phyloP scores from a whole-genome alignment of 1,140 invertebrate genomes.

The Bombus cullumanus region DNA sequence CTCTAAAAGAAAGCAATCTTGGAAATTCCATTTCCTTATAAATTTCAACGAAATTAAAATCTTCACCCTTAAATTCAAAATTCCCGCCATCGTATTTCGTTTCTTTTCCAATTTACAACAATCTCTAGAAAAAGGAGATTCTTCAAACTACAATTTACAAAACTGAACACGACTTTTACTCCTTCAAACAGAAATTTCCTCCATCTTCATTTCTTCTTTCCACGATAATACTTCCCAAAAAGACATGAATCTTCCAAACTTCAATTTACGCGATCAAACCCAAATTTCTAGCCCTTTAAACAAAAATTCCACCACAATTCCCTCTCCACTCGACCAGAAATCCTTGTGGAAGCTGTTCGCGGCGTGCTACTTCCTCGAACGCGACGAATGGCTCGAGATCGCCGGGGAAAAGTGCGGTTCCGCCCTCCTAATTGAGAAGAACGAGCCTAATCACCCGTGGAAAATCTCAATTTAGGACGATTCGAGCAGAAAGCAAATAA shows the following conservation, averaged over 20 bases:
- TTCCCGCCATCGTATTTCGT: no score
- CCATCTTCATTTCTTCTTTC: background rate
- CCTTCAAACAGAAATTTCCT: background rate
- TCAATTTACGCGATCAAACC: background rate
- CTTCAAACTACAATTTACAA: background rate
- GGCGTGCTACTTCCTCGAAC: background rate
- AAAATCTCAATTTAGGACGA: constrained; percentile 80
- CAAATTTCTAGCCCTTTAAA: background rate
- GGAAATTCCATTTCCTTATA: no score
- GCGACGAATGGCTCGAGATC: background rate
- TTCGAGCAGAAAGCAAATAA: constrained; percentile 82
- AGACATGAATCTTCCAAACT: background rate
- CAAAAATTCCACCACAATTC: background rate
- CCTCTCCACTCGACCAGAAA: background rate
- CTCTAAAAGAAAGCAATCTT: no score
- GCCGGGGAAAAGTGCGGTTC: constrained; percentile 27
- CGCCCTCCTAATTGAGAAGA: constrained; percentile 78
- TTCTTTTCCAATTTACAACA: background rate
- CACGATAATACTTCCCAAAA: background rate
- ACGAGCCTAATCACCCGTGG: constrained; percentile 79
- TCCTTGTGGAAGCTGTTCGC: background rate
- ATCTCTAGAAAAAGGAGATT: background rate
- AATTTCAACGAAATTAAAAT: no score
- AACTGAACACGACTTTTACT: background rate
- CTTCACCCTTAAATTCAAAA: no score